Evolutionary conservation across 2,113 vertebrate species (phyloP), one percentile per base, ranked within the genome.

Genomic region (Hypocryptadius cinnamomeus): DNA sequence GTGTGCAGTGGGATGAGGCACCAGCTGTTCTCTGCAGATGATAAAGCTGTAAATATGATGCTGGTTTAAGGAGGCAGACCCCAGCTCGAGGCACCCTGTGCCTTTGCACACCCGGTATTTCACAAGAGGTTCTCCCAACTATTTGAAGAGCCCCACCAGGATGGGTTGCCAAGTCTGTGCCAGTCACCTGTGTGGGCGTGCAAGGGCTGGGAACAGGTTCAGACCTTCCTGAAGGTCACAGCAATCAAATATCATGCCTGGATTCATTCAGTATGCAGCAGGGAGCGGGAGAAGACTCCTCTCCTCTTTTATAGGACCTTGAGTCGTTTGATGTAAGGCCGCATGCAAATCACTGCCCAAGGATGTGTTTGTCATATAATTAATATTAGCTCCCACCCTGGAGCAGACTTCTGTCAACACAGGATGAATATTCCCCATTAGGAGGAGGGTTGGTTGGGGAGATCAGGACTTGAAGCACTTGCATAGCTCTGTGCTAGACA

Each of bases 291-390:
- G 79, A 3, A 18, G 77, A 22, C 69, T 96, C 47, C 0, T 0
- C 76, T 93, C 39, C 28, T 73, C 82, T 92, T 76, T 61, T 77
- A 50, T 20, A 92, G 89, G 68, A 95, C 95, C 94, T 95, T 92
- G 87, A 93, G 89, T 47, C 68, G 60, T 89, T 79, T 93, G 89
- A 91, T 92, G 71, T 91, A 91, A 95, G 84, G 73, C 95, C 3
- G 1, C 87, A 93, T 91, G 93, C 72, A 92, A 94, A 96, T 94
- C 87, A 80, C 64, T 92, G 76, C 72, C 93, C 87, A 94, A 92
- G 91, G 96, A 94, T 95, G 85, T 85, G 79, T 96, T 87, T 96
- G 94, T 91, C 94, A 90, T 86, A 68, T 92, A 92, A 94, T 96
- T 95, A 96, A 96, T 95, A 89, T 84, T 86, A 94, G 73, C 83